Percentiles rank a stretch among this genome's conserved stretches.
phyloP scores from a whole-genome alignment of 2,113 vertebrate genomes.

The Zosterops borbonicus region DNA sequence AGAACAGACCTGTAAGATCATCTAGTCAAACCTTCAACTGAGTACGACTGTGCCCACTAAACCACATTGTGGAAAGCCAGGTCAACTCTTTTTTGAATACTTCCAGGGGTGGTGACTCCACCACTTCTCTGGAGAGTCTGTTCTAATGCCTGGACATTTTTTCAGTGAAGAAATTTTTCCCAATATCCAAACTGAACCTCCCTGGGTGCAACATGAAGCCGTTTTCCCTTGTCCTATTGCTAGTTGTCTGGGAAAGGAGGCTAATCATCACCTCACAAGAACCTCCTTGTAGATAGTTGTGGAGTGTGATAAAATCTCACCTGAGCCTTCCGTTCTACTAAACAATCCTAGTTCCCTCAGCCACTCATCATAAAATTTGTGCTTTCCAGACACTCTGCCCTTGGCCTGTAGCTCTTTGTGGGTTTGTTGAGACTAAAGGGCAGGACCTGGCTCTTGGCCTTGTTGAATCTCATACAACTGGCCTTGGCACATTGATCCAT shows the following conservation, averaged over 20 bases:
- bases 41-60: background rate
- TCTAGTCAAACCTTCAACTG: background rate
- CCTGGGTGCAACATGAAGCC: background rate
- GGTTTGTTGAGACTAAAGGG: background rate
- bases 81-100: background rate
- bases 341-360: background rate
- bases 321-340: background rate
- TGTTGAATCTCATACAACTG: background rate
- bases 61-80: accelerated
- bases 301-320: accelerated
- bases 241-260: background rate
- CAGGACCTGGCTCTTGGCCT: background rate
- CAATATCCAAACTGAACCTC: background rate
- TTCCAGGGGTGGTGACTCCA: background rate
- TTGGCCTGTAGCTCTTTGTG: background rate
- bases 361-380: background rate
- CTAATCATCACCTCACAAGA: background rate
- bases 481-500: background rate
- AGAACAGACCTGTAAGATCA: background rate
- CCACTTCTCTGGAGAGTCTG: too few relatives aligned
- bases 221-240: background rate
- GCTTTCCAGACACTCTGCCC: background rate
- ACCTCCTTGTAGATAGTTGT: background rate
- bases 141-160: background rate
- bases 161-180: background rate